These are phyloP conservation scores for Dasyurus viverrinus DNA, from an alignment of 2,113 vertebrate species.

Conservation along the genomic window DNA sequence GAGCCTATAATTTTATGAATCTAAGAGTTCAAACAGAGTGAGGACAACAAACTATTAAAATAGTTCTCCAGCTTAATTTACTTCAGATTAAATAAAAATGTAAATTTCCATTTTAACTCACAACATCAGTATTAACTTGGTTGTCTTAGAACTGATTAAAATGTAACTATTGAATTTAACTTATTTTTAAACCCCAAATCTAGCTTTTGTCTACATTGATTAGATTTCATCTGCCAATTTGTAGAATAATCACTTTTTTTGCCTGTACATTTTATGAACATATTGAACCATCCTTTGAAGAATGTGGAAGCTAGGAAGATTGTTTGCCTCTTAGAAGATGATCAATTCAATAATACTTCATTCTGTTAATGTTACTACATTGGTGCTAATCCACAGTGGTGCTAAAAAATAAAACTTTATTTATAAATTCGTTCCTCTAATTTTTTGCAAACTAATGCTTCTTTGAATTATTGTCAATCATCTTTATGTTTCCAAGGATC, in stretches of 20 bases:
- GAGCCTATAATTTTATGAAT: conserved; percentile 18
- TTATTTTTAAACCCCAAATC: conserved; percentile 13
- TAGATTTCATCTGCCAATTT: not conserved
- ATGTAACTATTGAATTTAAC: conserved; percentile 26
- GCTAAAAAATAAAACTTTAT: not conserved
- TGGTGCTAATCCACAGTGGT: not conserved
- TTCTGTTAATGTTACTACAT: not conserved
- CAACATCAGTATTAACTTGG: not conserved
- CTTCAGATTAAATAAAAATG: not conserved
- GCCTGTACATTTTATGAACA: not conserved
- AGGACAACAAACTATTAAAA: not conserved
- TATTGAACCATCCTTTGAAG: conserved; percentile 8
- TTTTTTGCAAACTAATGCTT: not conserved
- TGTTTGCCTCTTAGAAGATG: not conserved
- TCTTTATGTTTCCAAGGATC: not conserved
- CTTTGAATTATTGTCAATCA: not conserved
- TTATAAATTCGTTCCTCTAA: not conserved
- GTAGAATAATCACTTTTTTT: conserved; percentile 18
- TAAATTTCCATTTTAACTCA: not conserved
- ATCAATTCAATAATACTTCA: not conserved
- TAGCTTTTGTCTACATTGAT: conserved; percentile 2
- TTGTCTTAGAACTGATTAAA: conserved; percentile 44
- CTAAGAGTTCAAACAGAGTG: conserved; percentile 12
- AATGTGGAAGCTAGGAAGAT: conserved; percentile 23
- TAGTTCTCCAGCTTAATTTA: not conserved